Evolutionary conservation across 2,797 vertebrate genomes (phyloP).

Genomic region (Darevskia mixta): DNA sequence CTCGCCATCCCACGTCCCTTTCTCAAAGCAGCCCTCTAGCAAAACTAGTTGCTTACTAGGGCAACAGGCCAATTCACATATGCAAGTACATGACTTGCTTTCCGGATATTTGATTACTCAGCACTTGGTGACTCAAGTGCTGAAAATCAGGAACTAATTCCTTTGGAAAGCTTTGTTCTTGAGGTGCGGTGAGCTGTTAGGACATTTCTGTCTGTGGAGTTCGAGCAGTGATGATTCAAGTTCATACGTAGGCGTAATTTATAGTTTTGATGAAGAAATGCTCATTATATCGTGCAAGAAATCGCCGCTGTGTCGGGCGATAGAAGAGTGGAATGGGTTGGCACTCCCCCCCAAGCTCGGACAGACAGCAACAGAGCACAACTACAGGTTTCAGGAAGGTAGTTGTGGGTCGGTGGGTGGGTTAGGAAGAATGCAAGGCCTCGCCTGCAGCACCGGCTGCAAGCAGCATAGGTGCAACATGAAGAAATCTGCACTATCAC

Average conservation of each 20-base stretch:
- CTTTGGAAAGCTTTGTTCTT: neutral
- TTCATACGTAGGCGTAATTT: neutral
- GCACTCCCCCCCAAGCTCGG: neutral
- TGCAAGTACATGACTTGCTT: neutral
- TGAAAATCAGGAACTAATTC: neutral
- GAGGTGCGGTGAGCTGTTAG: neutral
- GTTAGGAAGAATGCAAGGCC: neutral
- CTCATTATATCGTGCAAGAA: neutral
- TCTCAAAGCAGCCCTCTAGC: neutral
- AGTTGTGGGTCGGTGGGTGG: neutral
- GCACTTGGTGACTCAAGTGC: neutral
- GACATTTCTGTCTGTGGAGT: neutral
- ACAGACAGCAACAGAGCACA: neutral
- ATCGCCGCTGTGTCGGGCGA: neutral
- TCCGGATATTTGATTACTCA: neutral
- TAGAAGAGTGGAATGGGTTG: neutral
- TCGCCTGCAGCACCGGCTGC: too few species aligned
- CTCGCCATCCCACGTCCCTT: neutral
- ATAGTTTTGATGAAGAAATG: neutral
- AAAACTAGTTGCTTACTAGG: neutral
- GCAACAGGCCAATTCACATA: neutral
- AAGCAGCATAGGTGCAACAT: neutral
- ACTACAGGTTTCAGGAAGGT: neutral
- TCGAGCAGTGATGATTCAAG: neutral
- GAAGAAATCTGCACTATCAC: neutral